These are phyloP conservation scores for Deilephila elpenor DNA, from an alignment of 2,888 invertebrate genomes.

Conservation along the genomic window DNA sequence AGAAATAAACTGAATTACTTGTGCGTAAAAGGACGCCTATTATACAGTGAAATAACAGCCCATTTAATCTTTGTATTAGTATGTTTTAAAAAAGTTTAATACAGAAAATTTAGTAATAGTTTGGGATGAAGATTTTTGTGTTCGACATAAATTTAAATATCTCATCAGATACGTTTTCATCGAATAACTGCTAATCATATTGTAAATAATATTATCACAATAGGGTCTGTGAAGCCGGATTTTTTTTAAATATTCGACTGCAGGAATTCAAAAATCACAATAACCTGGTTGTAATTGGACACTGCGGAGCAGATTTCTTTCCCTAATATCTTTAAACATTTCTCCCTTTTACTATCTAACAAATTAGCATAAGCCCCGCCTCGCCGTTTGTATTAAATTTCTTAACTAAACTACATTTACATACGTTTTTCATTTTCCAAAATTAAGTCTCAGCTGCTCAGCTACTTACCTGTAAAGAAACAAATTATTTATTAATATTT, in stretches of 20 bases:
- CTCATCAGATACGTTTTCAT: too few relatives aligned
- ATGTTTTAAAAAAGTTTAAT: too few relatives aligned
- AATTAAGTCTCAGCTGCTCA: conserved; percentile 34
- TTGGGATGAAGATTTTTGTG: too few relatives aligned
- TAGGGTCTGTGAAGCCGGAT: too few relatives aligned
- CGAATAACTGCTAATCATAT: too few relatives aligned
- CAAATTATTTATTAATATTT: conserved; percentile 37
- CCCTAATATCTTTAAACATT: conserved; percentile 6
- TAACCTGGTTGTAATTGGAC: conserved; percentile 1
- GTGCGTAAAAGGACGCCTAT: too few relatives aligned
- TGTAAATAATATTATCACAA: too few relatives aligned
- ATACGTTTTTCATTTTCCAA: conserved; percentile 44
- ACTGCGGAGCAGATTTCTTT: conserved; percentile 8
- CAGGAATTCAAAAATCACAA: background rate
- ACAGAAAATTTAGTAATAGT: too few relatives aligned
- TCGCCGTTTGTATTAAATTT: conserved; percentile 33
- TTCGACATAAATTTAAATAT: too few relatives aligned
- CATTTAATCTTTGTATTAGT: too few relatives aligned
- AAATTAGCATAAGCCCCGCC: conserved; percentile 9
- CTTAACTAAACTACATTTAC: conserved; percentile 41
- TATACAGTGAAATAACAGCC: too few relatives aligned
- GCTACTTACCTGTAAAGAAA: conserved; percentile 72
- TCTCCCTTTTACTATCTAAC: conserved; percentile 4
- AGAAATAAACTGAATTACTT: too few relatives aligned
- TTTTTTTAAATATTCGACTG: background rate